Evolutionary conservation across 2,113 vertebrate genomes (phyloP).

Genomic region (Pandion haliaetus): DNA sequence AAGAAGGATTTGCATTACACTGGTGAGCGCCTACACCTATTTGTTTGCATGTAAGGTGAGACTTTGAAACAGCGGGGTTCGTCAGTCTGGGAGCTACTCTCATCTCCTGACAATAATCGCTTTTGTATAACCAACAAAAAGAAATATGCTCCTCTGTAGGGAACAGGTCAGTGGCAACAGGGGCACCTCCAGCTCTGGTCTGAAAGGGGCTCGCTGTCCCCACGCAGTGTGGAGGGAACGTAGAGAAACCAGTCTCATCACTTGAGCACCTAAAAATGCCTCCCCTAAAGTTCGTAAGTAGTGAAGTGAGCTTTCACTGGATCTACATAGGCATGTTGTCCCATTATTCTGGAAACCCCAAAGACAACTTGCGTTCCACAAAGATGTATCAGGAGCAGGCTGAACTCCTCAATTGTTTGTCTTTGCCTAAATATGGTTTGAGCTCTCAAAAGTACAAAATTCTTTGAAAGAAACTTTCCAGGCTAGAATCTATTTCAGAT

Average conservation of each 20-base stretch:
- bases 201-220: neutral
- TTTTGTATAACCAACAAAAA: accelerated
- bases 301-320: neutral
- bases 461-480: neutral
- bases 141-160: neutral
- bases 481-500: neutral
- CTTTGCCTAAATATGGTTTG: neutral
- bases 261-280: neutral
- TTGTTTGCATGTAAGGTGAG: too few species aligned
- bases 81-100: neutral
- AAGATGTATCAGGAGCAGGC: neutral
- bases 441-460: neutral
- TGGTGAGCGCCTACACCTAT: neutral
- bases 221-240: accelerated
- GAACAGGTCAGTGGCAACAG: accelerated
- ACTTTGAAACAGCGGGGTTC: neutral
- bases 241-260: neutral
- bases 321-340: accelerated
- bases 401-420: neutral
- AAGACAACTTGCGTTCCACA: neutral
- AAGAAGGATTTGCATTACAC: neutral
- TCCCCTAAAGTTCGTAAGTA: accelerated
- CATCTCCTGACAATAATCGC: accelerated
- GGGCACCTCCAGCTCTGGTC: neutral
- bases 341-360: neutral